Percentiles rank a stretch among this genome's conserved stretches.
Evolutionary conservation across 2,888 invertebrate species (phyloP).

Genomic region (Cephus spinipes): DNA sequence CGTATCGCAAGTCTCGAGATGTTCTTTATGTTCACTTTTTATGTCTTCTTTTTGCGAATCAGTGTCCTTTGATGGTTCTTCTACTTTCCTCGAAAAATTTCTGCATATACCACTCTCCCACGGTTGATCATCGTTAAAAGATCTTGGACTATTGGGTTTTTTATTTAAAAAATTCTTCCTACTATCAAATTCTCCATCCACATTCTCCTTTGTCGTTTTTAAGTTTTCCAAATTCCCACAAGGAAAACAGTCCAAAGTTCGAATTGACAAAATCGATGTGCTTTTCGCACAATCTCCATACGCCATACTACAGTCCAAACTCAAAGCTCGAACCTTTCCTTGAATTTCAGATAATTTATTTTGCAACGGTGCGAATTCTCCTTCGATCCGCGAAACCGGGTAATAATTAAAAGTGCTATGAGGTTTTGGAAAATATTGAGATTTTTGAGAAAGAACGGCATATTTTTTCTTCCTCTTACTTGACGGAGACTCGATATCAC

Average conservation of each 20-base stretch:
- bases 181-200: background rate
- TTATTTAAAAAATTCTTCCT: background rate
- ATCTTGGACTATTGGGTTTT: background rate
- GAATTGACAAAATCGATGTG: background rate
- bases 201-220: background rate
- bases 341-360: slow-evolving; percentile 17
- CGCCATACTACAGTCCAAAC: slow-evolving; percentile 9
- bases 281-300: slow-evolving; percentile 2
- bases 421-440: background rate
- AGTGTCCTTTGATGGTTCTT: background rate
- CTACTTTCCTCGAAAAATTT: background rate
- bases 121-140: background rate
- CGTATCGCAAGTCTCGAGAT: too few relatives aligned
- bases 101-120: background rate
- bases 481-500: background rate
- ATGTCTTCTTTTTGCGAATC: background rate
- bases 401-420: background rate
- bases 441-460: background rate
- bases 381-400: slow-evolving; percentile 19
- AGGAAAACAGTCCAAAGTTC: background rate
- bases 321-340: slow-evolving; percentile 17
- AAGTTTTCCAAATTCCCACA: background rate
- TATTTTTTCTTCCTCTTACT: background rate
- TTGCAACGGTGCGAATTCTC: slow-evolving; percentile 18
- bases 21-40: background rate